Evolutionary conservation across 2,113 vertebrate genomes (phyloP), one percentile per base, ranked within the genome.

Genomic region (Leptodactylus fuscus): DNA sequence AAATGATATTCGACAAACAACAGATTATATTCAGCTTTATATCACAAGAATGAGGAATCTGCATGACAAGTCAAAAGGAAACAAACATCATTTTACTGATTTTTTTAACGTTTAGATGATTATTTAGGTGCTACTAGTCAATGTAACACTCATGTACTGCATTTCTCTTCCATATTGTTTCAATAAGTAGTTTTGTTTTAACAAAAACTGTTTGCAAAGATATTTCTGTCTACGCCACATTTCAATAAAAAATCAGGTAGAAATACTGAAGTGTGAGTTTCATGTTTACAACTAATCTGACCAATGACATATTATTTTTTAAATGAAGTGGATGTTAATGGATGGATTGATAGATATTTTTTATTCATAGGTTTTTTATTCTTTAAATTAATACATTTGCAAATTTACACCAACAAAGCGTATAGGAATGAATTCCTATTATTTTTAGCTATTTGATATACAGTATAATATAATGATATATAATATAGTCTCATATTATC

Each of bases 231-330:
- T 89, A 87, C 55, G 87, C 82, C 76, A 18, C 12, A 74, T 83
- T 89, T 76, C 55, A 85, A 79, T 85, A 85, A 88, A 91, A 90
- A 88, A 90, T 90, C 85, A 87, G n/a, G 44, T 86, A 80, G 16
- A 75, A 88, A 93, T 88, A 71, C 44, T 82, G 81, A 77, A 86
- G 15, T 82, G 32, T 87, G 46, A 89, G 74, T 87, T 84, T 83
- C 87, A 79, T 90, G 69, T 74, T 81, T 86, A 80, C 46, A 89
- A 86, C 80, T 49, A 29, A 29, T 48, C 4, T 69, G 16, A 36
- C 16, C 4, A 22, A 1, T 29, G 4, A 62, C 3, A 29, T 13
- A 15, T 29, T 13, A 62, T 29, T 4, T 29, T 34, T n/a, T 15
- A 65, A 16, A 1, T 32, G 3, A 65, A 32, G 27, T 34, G 18